Evolutionary conservation across 2,113 vertebrate species (phyloP).

Genomic region (Rhadina sibilatrix): DNA sequence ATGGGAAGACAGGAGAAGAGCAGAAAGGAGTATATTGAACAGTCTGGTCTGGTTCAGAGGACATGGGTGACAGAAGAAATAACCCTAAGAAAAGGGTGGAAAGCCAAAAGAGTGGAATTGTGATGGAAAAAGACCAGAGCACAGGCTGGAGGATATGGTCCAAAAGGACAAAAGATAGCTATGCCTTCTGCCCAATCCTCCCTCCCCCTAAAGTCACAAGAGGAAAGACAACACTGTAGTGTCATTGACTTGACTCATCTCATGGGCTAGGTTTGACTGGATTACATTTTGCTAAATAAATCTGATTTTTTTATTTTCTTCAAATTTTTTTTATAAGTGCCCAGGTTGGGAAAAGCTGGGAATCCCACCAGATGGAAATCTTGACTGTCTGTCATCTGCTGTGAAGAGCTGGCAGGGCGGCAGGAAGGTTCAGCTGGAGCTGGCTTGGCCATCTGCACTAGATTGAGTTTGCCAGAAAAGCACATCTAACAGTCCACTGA

Average conservation of each 20-base stretch:
- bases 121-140: background rate
- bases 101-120: background rate
- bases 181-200: background rate
- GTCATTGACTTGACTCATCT: background rate
- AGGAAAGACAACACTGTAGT: background rate
- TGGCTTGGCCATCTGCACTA: constrained; percentile 35
- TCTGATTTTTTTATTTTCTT: background rate
- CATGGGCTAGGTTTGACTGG: background rate
- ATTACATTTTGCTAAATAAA: background rate
- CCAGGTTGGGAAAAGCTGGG: constrained; percentile 15
- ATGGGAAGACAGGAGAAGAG: background rate
- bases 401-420: constrained; percentile 12
- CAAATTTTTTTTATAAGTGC: background rate
- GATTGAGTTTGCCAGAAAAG: constrained; percentile 9
- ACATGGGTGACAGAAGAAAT: background rate
- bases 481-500: background rate
- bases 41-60: background rate
- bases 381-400: constrained; percentile 45
- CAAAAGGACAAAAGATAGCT: background rate
- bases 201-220: background rate
- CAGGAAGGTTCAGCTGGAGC: constrained; percentile 34
- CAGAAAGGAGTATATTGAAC: background rate
- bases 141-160: background rate
- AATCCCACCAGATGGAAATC: constrained; percentile 44
- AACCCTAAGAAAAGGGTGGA: background rate